Conservation (phyloP, 1,140 invertebrate genomes). For the Anthonomus grandis region DNA sequence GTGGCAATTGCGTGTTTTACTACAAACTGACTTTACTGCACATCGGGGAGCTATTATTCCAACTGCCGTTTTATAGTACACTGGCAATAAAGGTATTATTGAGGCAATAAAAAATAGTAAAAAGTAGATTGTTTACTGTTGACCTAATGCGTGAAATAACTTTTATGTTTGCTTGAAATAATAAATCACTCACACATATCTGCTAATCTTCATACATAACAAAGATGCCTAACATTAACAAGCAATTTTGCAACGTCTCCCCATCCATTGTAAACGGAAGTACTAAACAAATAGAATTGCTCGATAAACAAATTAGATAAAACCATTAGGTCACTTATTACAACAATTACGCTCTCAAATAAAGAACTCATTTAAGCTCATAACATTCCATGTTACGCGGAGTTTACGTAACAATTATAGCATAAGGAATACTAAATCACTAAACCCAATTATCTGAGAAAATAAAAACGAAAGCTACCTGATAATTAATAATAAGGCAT, state of each 20-base stretch:
- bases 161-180: too few relatives aligned
- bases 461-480: slow-evolving; percentile 8
- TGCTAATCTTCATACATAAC: too few relatives aligned
- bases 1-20: too few relatives aligned
- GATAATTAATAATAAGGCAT: slow-evolving; percentile 17
- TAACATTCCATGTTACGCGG: background rate
- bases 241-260: too few relatives aligned
- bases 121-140: slow-evolving; percentile 13
- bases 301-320: too few relatives aligned
- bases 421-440: slow-evolving; percentile 12
- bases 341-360: too few relatives aligned
- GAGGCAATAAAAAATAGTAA: slow-evolving; percentile 17
- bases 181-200: too few relatives aligned
- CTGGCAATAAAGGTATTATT: slow-evolving; percentile 9
- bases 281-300: too few relatives aligned
- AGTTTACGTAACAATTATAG: slow-evolving; percentile 3
- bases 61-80: slow-evolving; percentile 12
- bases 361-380: background rate
- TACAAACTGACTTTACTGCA: slow-evolving; percentile 7
- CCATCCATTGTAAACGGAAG: too few relatives aligned
- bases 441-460: slow-evolving; percentile 15
- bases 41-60: slow-evolving; percentile 9
- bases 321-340: too few relatives aligned
- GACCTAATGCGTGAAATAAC: slow-evolving; percentile 5
- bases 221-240: too few relatives aligned